A percentile compares a stretch with the other conserved stretches of the same genome.
These are phyloP conservation scores for Antedon mediterranea DNA, from an alignment of 53 echinoderm and acorn worm species.

Conservation along the genomic window DNA sequence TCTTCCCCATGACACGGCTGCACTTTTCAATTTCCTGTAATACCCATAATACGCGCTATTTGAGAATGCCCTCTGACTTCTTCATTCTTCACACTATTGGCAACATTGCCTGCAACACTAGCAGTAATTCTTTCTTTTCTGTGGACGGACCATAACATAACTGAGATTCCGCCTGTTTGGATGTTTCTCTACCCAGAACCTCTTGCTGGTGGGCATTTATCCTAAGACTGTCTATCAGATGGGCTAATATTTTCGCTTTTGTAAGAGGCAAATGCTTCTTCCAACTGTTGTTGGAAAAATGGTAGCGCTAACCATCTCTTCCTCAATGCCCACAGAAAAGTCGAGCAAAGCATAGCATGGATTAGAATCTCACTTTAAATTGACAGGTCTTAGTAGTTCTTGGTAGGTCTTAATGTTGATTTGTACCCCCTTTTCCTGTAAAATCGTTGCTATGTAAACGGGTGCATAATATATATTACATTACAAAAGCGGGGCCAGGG, in stretches of 20 bases:
- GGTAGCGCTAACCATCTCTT: too few relatives aligned
- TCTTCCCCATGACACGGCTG: conserved; percentile 42
- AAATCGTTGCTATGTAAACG: too few relatives aligned
- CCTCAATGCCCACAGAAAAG: too few relatives aligned
- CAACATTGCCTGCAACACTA: conserved; percentile 27
- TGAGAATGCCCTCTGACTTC: conserved; percentile 9
- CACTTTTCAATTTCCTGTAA: conserved; percentile 22
- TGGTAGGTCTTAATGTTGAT: too few relatives aligned
- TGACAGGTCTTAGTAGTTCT: too few relatives aligned
- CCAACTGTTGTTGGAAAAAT: too few relatives aligned
- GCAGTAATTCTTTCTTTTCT: conserved; percentile 22
- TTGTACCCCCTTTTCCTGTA: too few relatives aligned
- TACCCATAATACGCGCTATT: conserved; percentile 32
- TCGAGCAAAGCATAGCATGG: too few relatives aligned
- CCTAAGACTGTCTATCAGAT: neutral
- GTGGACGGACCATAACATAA: conserved; percentile 28
- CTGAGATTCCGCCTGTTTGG: conserved; percentile 12
- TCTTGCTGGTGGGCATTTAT: conserved; percentile 19
- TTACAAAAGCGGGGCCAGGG: too few relatives aligned
- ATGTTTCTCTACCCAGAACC: neutral
- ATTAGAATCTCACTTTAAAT: too few relatives aligned
- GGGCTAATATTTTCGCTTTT: neutral
- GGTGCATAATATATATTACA: too few relatives aligned
- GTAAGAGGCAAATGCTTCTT: too few relatives aligned
- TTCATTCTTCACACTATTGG: neutral